Conservation (phyloP, 1,140 invertebrate genomes). For the Aphelenchoides avenae region DNA sequence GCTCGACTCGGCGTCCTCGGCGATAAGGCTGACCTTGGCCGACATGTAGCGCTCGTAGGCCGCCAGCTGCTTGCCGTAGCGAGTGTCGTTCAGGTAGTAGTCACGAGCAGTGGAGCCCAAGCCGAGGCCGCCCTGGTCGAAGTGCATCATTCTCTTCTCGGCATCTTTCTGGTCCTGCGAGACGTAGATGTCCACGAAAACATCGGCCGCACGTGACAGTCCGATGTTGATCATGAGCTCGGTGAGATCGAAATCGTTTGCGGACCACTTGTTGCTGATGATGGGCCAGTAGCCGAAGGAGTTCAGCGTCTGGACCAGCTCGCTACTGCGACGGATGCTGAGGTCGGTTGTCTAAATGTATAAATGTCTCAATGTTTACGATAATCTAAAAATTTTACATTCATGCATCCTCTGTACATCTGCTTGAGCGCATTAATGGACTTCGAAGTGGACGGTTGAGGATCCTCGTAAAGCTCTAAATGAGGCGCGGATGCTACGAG, state of each 20-base stretch:
- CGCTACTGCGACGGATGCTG: not conserved
- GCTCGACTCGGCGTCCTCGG: conserved; percentile 33
- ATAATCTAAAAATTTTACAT: no score
- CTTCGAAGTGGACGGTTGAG: conserved; percentile 24
- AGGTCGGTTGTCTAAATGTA: not conserved
- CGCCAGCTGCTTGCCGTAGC: conserved; percentile 53
- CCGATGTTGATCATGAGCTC: conserved; percentile 37
- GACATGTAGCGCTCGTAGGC: conserved; percentile 48
- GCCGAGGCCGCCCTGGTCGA: conserved; percentile 52
- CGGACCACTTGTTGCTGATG: conserved; percentile 23
- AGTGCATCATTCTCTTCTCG: conserved; percentile 31
- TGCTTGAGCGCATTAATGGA: conserved; percentile 42
- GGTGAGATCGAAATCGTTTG: conserved; percentile 38
- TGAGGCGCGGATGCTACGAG: not conserved
- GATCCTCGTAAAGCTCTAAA: conserved; percentile 41
- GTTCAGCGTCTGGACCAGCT: not conserved
- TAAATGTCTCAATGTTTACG: not conserved
- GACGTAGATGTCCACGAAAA: conserved; percentile 47
- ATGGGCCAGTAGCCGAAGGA: conserved; percentile 51
- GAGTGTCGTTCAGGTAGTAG: conserved; percentile 55
- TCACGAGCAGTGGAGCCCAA: conserved; percentile 47
- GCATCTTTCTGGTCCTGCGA: conserved; percentile 44
- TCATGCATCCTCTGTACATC: conserved; percentile 41
- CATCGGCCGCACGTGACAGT: conserved; percentile 29
- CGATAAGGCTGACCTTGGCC: conserved; percentile 32